Evolutionary conservation across 2,888 invertebrate species (phyloP), one percentile per base, ranked within the genome.

Genomic region (Notodonta dromedarius): DNA sequence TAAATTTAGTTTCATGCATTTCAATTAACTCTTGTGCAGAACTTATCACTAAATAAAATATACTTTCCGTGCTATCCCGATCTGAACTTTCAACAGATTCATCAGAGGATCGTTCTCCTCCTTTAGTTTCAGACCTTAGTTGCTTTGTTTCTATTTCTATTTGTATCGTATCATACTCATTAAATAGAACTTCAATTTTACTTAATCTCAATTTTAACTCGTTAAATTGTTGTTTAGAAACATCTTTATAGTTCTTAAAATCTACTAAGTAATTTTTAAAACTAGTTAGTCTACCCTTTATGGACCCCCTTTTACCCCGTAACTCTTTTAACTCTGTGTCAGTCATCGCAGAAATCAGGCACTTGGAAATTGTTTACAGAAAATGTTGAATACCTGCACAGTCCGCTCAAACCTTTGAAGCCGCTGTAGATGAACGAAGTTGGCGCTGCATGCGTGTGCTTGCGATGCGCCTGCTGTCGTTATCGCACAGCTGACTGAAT

Each of bases 81-180:
- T 44, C 44, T 44, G 44, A 11, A 44, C 44, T 44, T 12, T 44
- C 11, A 44, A 12, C 4, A 4, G 44, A 8, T 11, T 12, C 44
- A 4, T 44, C 44, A 24, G 24, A 24, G 24, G 24, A 24, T 24
- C 24, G 24, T 24, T 24, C 24, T 24, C 24, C 24, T 24, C 24
- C 24, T 24, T 24, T 24, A 44, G 44, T 11, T 11, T 44, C 44
- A 4, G 44, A 8, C 11, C 11, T 9, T 12, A 44, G 11, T 9
- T 44, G 11, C 44, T 12, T 44, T 44, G 13, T 14, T 42, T 55
- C 55, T 14, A 55, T 55, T 42, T 55, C 42, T 14, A 2, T n/a
- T 55, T 55, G 55, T 42, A 55, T 42, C 16, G 55, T 55, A 16
- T 55, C 55, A 55, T 55, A 55, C 55, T 55, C 55, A 55, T 55